Evolutionary conservation across 2,888 invertebrate genomes (phyloP), one percentile per base, ranked within the genome.

Genomic region (Pachycephus smyrnensis): DNA sequence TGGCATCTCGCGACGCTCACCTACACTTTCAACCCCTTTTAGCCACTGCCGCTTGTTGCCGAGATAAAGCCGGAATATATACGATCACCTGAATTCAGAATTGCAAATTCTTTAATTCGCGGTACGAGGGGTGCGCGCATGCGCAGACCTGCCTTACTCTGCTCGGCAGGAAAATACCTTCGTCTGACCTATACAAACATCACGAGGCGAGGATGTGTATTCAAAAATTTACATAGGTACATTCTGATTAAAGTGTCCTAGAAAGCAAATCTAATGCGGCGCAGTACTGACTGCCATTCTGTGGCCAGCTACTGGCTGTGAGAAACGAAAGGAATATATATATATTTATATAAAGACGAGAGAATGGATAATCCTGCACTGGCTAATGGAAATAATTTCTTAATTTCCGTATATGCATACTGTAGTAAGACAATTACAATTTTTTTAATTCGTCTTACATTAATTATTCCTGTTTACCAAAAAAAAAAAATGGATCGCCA

Each of bases 191-290:
- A 88, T 90, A 88, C 91, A 91, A 91, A 91, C 88, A 90, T 90
- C 88, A 89, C 87, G 83, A 80, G 75, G 79, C 55, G 77, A 77
- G 85, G 85, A 89, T 90, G 90, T 91, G 90, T 91, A 89, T 91
- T 91, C 90, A 91, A 91, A 91, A 91, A 91, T 91, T 91, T 91
- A 90, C 91, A 91, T 91, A 91, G 91, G 91, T 91, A 91, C 90
- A 90, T 90, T 90, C 90, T 91, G 90, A 91, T 91, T 91, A 91
- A 91, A 91, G 90, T 90, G 90, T 91, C 90, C 91, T 89, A 89
- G 90, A 90, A 89, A 90, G 91, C 89, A 91, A 91, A 91, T 91
- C 90, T 91, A 91, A 91, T 91, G 89, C 89, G 86, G 84, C 85
- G 55, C 55, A 9, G 55, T 23, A 55, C 55, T 9, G 81, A 81